Evolutionary conservation across 92 coral and sea anemone species (phyloP).

Genomic region (Paragorgia papillata): DNA sequence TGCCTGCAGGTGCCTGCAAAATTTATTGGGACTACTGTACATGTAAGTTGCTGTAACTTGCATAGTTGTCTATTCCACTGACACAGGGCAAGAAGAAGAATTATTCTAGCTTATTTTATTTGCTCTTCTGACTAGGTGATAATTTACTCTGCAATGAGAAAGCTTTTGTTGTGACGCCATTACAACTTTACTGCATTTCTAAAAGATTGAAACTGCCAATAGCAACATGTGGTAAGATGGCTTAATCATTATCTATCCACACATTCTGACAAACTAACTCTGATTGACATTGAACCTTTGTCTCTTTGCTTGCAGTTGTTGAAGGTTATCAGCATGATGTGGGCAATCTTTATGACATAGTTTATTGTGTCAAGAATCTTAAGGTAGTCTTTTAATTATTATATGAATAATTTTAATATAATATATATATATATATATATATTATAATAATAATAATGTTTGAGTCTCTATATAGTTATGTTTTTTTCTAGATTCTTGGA

Average conservation of each 20-base stretch:
- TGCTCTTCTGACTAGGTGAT: constrained; percentile 63
- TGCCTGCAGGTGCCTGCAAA: no score
- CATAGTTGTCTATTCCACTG: no score
- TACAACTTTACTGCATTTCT: constrained; percentile 89
- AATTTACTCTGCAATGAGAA: constrained; percentile 64
- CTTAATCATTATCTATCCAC: background rate
- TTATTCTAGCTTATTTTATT: background rate
- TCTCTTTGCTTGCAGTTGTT: constrained; percentile 46
- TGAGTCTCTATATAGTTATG: background rate
- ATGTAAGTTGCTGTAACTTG: no score
- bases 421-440: no score
- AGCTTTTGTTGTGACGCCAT: constrained; percentile 71
- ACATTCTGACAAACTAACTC: background rate
- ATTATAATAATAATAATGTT: no score
- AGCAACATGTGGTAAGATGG: constrained; percentile 84
- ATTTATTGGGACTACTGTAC: no score
- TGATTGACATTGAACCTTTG: no score
- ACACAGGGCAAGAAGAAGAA: no score
- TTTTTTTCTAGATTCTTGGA: constrained; percentile 11
- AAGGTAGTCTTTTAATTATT: no score
- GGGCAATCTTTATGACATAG: constrained; percentile 89
- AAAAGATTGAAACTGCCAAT: constrained; percentile 74
- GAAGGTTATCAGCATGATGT: constrained; percentile 84
- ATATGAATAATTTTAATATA: no score
- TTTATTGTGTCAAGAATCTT: constrained; percentile 76